Evolutionary conservation across 2,888 invertebrate genomes (phyloP), one percentile per base, ranked within the genome.

Genomic region (Lymantria monacha): DNA sequence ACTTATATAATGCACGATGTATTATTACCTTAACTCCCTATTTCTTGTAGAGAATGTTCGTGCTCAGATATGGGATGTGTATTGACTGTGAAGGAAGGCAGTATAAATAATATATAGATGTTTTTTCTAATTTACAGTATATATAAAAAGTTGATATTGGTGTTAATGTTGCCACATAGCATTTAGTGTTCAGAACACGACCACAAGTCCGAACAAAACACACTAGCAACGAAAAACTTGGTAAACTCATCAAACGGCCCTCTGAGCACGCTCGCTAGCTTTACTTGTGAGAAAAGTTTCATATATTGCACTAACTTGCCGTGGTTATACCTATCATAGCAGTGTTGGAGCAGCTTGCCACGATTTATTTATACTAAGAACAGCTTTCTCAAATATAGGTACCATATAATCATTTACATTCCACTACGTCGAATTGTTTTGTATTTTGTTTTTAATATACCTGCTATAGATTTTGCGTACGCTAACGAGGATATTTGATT

Each of bases 161-260:
- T 22, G 22, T 22, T 22, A 22, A 22, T 22, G 22, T 22, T 22
- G 22, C 22, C 64, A 71, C 70, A 63, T 72, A 66, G 48, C 64
- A 69, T 76, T 79, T 76, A 75, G 68, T 51, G 75, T 77, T 76
- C 79, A 55, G 63, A 69, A 79, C 79, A 80, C 76, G 75, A 70
- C 67, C 69, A 65, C 68, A 69, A 71, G 69, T 72, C 66, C 64
- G 63, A 70, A 76, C 80, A 77, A 79, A 76, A 74, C 77, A 76
- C 69, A 75, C 72, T 70, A 68, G 70, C 61, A 63, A 73, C 63
- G 74, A 72, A 74, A 74, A 85, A 88, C 81, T 88, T 87, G 72
- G 74, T 81, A 84, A 88, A 89, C 87, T 87, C 83, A 88, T 88
- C 87, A 86, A 82, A 73, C 73, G 76, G 76, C 71, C 77, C 71